phyloP scores from a whole-genome alignment of 2,113 vertebrate genomes.

The Rhagologus leucostigma region DNA sequence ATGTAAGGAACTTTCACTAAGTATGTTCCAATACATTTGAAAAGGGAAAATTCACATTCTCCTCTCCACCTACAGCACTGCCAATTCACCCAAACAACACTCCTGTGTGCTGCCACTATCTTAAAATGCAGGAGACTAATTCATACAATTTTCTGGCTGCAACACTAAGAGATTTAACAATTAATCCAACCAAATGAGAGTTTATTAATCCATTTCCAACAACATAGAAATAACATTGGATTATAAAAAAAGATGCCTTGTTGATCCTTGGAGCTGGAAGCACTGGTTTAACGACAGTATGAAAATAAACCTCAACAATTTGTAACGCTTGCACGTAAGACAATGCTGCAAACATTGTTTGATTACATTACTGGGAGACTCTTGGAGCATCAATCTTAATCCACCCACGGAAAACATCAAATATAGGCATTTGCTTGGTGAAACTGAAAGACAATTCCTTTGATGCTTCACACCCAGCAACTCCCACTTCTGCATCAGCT shows the following conservation, averaged over 20 bases:
- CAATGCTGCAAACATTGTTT: not conserved
- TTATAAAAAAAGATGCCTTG: not conserved
- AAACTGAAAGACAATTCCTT: not conserved
- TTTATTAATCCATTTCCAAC: not conserved
- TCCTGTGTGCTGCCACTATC: not conserved
- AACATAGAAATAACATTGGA: not conserved
- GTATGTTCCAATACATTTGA: not conserved
- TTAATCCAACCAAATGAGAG: not conserved
- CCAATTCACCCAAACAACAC: not conserved
- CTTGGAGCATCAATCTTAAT: not conserved
- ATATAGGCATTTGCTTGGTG: not conserved
- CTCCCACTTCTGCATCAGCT: not conserved
- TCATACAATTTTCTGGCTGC: not conserved
- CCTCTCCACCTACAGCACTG: not conserved
- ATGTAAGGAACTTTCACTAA: not conserved
- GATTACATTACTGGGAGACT: not conserved
- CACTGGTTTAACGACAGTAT: not conserved
- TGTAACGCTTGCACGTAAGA: not conserved
- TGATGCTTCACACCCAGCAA: not conserved
- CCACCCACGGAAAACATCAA: not conserved
- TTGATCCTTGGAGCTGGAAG: not conserved
- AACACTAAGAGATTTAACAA: not conserved
- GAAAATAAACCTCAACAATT: slow-evolving; percentile 3
- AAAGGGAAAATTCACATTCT: not conserved
- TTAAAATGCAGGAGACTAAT: not conserved